Conservation (phyloP, 2,888 invertebrate species). For the Suillia variegata region DNA sequence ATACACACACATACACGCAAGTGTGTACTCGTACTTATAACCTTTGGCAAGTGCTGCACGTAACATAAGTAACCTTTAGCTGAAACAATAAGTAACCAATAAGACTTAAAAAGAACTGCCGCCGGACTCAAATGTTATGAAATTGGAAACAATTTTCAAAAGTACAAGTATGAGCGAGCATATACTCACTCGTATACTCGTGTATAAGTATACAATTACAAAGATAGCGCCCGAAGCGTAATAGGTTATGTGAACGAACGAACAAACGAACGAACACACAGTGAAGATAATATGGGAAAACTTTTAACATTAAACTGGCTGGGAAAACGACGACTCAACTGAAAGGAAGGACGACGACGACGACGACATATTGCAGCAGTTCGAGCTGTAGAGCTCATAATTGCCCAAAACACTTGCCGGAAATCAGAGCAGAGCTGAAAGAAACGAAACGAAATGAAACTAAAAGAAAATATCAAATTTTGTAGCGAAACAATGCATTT, state of each 20-base stretch:
- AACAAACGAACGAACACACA: too few species aligned
- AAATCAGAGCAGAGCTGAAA: not conserved
- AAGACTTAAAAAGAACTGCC: not conserved
- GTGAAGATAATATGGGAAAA: slow-evolving; percentile 15
- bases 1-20: too few species aligned
- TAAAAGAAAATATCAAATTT: slow-evolving; percentile 4
- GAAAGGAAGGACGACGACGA: slow-evolving; percentile 13
- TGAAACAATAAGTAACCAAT: not conserved
- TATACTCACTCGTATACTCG: too few species aligned
- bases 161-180: too few species aligned
- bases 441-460: not conserved
- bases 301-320: slow-evolving; percentile 19
- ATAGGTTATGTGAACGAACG: not conserved
- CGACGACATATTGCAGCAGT: slow-evolving; percentile 1
- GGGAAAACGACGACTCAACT: slow-evolving; percentile 12
- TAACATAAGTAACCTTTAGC: too few species aligned
- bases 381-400: slow-evolving; percentile 19
- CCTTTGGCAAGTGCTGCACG: too few species aligned
- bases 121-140: slow-evolving; percentile 8
- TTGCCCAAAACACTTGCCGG: slow-evolving; percentile 17
- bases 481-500: slow-evolving; percentile 22
- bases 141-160: slow-evolving; percentile 17
- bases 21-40: too few species aligned
- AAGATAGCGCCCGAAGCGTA: slow-evolving; percentile 12
- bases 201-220: too few species aligned